Percentiles rank a stretch among this genome's conserved stretches.
These are phyloP conservation scores for Pyrrhia umbra DNA, from an alignment of 2,888 invertebrate species.

Conservation along the genomic window DNA sequence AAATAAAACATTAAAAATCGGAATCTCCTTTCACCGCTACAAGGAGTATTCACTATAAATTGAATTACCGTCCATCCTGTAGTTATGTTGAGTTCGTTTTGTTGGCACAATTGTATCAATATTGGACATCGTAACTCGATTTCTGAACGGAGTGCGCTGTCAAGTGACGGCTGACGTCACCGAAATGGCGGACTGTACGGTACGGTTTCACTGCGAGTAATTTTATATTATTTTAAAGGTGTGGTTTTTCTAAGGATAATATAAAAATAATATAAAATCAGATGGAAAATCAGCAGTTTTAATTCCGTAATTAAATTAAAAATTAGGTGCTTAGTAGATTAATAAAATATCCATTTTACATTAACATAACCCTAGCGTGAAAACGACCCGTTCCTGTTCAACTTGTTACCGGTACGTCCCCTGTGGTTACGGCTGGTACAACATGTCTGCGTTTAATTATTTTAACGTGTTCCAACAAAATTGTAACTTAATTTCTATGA, in stretches of 20 bases:
- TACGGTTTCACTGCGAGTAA: slow-evolving; percentile 24
- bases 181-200: slow-evolving; percentile 65
- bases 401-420: slow-evolving; percentile 9
- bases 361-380: slow-evolving; percentile 13
- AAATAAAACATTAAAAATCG: slow-evolving; percentile 2
- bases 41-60: slow-evolving; percentile 75
- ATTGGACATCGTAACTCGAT: slow-evolving; percentile 86
- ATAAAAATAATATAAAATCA: not conserved
- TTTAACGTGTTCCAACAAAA: slow-evolving; percentile 49
- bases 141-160: slow-evolving; percentile 76
- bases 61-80: slow-evolving; percentile 77
- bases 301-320: not conserved
- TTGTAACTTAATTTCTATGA: slow-evolving; percentile 52
- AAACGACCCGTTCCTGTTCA: not conserved
- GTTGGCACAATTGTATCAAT: slow-evolving; percentile 87
- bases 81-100: slow-evolving; percentile 79
- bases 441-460: slow-evolving; percentile 48
- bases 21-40: slow-evolving; percentile 60
- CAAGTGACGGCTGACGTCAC: slow-evolving; percentile 71
- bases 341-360: slow-evolving; percentile 4
- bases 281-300: not conserved
- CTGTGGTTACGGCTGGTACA: slow-evolving; percentile 38
- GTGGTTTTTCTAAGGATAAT: not conserved
- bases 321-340: not conserved
- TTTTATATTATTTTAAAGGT: slow-evolving; percentile 3